Evolutionary conservation across 2,113 vertebrate genomes (phyloP), one percentile per base, ranked within the genome.

Genomic region (Chaenogobius annularis): DNA sequence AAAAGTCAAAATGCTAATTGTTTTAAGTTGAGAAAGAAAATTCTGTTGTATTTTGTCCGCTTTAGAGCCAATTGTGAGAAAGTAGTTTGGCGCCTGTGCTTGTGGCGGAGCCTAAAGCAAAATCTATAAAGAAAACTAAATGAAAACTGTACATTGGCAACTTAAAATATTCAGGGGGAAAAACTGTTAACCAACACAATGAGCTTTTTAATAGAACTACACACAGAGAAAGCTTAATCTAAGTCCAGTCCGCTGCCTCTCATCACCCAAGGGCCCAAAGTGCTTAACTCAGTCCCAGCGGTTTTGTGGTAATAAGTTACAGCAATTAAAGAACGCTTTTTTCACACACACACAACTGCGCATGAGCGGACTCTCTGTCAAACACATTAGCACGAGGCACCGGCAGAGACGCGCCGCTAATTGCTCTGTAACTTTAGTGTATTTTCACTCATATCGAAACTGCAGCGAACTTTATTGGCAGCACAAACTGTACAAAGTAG

Each of bases 261-360:
- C 26, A 0, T 20, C 20, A 75, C 67, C 40, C 43, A 37, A 50
- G 31, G 23, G 72, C 50, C 13, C 15, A 64, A 61, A 67, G 37
- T 7, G 44, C 61, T 87, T 69, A 84, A 83, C 69, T 80, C 35
- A 68, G 37, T 82, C 71, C 78, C 66, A 54, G 22, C 23, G 71
- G 80, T 65, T 63, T 47, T 74, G 72, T 72, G 68, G 54, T 84
- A 79, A 83, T 76, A 74, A 84, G 52, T 75, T 68, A 68, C 65
- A 62, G 66, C 74, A 88, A 89, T 90, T 83, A 82, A 72, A 74
- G 81, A 22, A 19, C 3, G 43, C 43, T 10, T 66, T 46, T 23
- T 23, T 23, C 22, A 71, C 73, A 66, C 74, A 66, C 71, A 70
- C 23, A 37, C 55, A 68, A 37, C 35, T 17, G 40, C 10, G 72